These are phyloP conservation scores for Cranoglanis bouderius DNA, from an alignment of 2,113 vertebrate genomes.

Conservation along the genomic window DNA sequence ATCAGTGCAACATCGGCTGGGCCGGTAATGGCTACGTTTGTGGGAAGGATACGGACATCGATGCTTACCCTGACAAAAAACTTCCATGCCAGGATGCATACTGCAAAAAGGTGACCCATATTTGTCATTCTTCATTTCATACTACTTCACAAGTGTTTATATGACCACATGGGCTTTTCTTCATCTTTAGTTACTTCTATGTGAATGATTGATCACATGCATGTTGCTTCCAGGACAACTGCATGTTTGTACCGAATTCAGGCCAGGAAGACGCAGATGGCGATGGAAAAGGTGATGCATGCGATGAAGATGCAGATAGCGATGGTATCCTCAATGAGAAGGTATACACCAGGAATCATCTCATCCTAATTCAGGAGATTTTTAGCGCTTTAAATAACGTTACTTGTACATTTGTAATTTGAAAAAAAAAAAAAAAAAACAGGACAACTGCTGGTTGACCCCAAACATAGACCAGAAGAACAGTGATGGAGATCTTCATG, in stretches of 20 bases:
- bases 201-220: background rate
- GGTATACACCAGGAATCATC: slow-evolving; percentile 61
- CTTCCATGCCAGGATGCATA: slow-evolving; percentile 80
- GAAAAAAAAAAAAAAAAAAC: slow-evolving; percentile 26
- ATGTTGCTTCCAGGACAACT: slow-evolving; percentile 86
- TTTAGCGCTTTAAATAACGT: background rate
- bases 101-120: slow-evolving; percentile 82
- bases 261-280: slow-evolving; percentile 94
- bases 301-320: slow-evolving; percentile 91
- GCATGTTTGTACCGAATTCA: slow-evolving; percentile 91
- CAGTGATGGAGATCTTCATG: slow-evolving; percentile 86
- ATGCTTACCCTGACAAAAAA: slow-evolving; percentile 85
- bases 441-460: slow-evolving; percentile 94
- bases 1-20: slow-evolving; percentile 91
- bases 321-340: slow-evolving; percentile 88
- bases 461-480: slow-evolving; percentile 92
- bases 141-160: background rate
- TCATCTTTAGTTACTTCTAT: background rate
- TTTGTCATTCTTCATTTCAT: background rate
- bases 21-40: slow-evolving; percentile 92
- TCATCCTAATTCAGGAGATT: background rate
- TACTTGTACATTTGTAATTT: background rate
- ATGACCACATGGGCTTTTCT: background rate
- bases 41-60: slow-evolving; percentile 93
- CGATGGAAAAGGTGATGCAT: slow-evolving; percentile 87